Evolutionary conservation across 1,140 invertebrate species (phyloP).

Genomic region (Drosophila repleta): DNA sequence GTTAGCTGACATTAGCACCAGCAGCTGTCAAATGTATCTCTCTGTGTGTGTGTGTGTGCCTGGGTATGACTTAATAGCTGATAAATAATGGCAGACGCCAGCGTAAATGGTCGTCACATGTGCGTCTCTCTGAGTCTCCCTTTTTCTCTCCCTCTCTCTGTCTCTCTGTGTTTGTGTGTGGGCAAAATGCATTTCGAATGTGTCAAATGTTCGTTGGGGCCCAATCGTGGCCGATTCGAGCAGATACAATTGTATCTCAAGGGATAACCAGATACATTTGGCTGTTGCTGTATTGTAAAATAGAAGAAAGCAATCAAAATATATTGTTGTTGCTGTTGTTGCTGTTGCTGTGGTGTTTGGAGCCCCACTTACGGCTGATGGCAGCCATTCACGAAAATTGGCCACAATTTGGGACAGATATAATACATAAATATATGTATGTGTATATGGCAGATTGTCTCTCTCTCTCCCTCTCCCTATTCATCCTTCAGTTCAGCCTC

Average conservation of each 20-base stretch:
- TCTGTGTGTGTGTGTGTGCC: conserved; percentile 23
- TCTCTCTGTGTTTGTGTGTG: background rate
- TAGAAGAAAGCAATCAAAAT: conserved; percentile 2
- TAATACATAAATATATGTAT: background rate
- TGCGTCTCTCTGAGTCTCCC: conserved; percentile 10
- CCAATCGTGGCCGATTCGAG: conserved; percentile 24
- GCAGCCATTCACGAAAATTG: conserved; percentile 31
- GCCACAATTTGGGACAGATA: conserved; percentile 1
- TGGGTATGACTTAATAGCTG: conserved; percentile 73
- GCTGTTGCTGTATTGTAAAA: conserved; percentile 12
- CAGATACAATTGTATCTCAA: conserved; percentile 46
- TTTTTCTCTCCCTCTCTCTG: too few relatives aligned
- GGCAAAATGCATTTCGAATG: conserved; percentile 53
- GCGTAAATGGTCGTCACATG: conserved; percentile 46
- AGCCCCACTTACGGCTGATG: conserved; percentile 20
- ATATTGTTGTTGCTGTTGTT: background rate
- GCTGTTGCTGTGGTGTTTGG: background rate
- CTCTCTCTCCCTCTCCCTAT: too few relatives aligned
- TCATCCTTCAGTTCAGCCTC: background rate
- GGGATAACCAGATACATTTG: conserved; percentile 27
- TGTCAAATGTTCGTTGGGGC: conserved; percentile 49
- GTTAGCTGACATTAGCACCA: conserved; percentile 72
- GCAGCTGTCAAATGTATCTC: conserved; percentile 59
- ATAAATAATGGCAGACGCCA: conserved; percentile 57
- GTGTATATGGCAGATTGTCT: background rate